Conservation (phyloP, 2,797 vertebrate genomes). For the Garrulus glandarius region DNA sequence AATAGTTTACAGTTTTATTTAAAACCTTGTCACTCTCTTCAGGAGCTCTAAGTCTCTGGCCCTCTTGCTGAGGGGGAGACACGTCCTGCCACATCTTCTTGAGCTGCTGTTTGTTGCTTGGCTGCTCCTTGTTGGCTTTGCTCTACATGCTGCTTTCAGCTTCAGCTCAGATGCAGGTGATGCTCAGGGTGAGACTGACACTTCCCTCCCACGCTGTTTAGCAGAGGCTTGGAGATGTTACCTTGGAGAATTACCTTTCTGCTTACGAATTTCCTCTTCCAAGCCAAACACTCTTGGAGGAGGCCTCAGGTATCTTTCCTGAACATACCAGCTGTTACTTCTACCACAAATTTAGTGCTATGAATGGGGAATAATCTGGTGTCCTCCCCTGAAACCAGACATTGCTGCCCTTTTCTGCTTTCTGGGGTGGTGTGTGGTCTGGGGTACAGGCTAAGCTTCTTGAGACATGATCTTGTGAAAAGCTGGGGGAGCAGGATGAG, state of each 20-base stretch:
- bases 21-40: background rate
- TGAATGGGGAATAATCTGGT: background rate
- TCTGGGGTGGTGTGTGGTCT: background rate
- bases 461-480: background rate
- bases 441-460: background rate
- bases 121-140: background rate
- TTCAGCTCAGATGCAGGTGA: background rate
- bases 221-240: background rate
- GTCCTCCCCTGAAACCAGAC: background rate
- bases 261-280: background rate
- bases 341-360: background rate
- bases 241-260: background rate
- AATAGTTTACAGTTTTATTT: conserved; percentile 15
- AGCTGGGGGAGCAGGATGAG: background rate
- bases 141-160: background rate
- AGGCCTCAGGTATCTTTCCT: background rate
- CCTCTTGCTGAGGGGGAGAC: background rate
- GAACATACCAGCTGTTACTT: background rate
- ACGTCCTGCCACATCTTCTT: background rate
- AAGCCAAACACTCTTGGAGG: background rate
- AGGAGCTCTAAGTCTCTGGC: background rate
- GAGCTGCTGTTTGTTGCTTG: background rate
- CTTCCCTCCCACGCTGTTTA: background rate
- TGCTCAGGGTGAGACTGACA: background rate
- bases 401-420: background rate